Conservation (phyloP, 2,113 vertebrate genomes). For the Datnioides undecimradiatus region DNA sequence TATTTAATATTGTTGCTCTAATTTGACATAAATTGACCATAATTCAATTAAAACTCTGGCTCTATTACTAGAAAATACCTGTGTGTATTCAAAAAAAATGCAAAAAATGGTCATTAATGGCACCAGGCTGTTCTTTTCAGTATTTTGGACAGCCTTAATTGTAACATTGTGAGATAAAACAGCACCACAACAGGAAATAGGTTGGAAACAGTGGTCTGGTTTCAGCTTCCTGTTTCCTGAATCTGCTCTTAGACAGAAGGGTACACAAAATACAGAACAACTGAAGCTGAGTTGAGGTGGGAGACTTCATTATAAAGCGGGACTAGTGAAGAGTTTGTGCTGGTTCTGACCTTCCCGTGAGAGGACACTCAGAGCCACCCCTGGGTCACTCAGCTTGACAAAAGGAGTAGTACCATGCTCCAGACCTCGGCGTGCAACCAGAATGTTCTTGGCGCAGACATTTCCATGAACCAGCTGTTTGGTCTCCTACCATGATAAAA, state of each 20-base stretch:
- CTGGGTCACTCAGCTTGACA: conserved; percentile 94
- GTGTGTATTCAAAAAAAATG: neutral
- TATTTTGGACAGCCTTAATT: neutral
- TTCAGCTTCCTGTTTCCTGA: conserved; percentile 66
- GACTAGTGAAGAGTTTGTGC: neutral
- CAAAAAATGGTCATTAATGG: neutral
- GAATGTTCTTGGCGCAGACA: conserved; percentile 93
- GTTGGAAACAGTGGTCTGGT: conserved; percentile 51
- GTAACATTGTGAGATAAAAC: conserved; percentile 23
- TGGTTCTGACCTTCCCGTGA: conserved; percentile 86
- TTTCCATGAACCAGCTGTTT: conserved; percentile 92
- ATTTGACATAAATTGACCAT: neutral
- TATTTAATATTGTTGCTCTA: neutral
- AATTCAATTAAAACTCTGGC: neutral
- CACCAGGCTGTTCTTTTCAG: neutral
- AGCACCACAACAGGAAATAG: conserved; percentile 59
- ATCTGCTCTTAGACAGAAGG: conserved; percentile 42
- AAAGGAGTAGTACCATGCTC: conserved; percentile 86
- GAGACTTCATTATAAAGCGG: neutral
- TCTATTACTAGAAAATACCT: neutral
- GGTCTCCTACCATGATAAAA: conserved; percentile 85
- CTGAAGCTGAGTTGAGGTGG: neutral
- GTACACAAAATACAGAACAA: conserved; percentile 11
- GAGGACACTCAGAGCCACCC: conserved; percentile 87
- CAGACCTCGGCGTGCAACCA: conserved; percentile 89